phyloP scores from a whole-genome alignment of 2,113 vertebrate species.

The Polyodon spathula region DNA sequence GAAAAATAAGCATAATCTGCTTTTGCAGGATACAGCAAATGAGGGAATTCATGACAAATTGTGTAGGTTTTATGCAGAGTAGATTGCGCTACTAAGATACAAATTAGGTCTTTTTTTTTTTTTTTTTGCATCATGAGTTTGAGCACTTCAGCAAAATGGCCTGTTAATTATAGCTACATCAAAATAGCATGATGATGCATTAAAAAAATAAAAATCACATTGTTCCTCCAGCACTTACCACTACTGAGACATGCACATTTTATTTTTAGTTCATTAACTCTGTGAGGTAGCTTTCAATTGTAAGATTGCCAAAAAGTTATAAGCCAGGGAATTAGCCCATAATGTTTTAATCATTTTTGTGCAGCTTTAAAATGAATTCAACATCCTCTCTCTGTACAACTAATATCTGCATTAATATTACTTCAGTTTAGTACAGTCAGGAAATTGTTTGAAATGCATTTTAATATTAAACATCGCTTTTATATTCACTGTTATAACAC shows the following conservation, averaged over 20 bases:
- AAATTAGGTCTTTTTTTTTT: conserved; percentile 61
- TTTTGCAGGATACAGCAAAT: conserved; percentile 98
- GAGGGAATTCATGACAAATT: conserved; percentile 99
- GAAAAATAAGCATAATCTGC: conserved; percentile 99
- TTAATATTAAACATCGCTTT: background rate
- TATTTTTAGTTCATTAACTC: background rate
- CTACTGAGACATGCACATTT: background rate
- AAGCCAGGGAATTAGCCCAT: too few species aligned
- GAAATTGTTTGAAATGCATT: conserved; percentile 1
- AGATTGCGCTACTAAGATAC: conserved; percentile 73
- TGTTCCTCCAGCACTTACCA: background rate
- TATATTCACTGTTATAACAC: too few species aligned
- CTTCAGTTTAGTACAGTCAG: background rate
- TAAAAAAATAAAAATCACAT: background rate
- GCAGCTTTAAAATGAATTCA: background rate
- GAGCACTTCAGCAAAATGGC: background rate
- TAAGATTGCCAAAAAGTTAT: background rate
- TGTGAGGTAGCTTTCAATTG: conserved; percentile 8
- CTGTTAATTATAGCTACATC: conserved; percentile 3
- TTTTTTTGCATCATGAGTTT: background rate
- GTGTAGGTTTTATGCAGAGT: conserved; percentile 87
- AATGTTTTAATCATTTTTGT: too few species aligned
- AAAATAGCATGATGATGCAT: too few species aligned
- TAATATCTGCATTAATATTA: background rate
- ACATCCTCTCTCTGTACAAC: background rate